phyloP scores from a whole-genome alignment of 2,888 invertebrate genomes.

The Aquatica leii region DNA sequence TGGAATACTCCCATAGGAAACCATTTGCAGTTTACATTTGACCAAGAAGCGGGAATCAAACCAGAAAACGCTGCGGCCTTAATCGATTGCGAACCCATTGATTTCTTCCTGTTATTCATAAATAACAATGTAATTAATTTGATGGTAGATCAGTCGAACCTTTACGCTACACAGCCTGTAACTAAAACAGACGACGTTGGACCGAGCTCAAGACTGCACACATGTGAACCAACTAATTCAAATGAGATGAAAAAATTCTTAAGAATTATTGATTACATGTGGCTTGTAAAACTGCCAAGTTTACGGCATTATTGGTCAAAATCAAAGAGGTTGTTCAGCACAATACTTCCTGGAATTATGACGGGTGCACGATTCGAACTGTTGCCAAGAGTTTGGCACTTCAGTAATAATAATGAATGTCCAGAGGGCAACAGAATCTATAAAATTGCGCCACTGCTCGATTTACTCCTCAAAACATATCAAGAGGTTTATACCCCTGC shows the following conservation, averaged over 20 bases:
- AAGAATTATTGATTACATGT: neutral
- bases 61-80: too few relatives aligned
- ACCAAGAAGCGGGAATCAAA: too few relatives aligned
- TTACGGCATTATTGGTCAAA: slow-evolving; percentile 1
- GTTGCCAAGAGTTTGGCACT: too few relatives aligned
- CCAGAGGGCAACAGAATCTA: too few relatives aligned
- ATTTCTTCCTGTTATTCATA: neutral
- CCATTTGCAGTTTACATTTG: neutral
- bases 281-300: slow-evolving; percentile 3
- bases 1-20: slow-evolving; percentile 4
- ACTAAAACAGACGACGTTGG: neutral
- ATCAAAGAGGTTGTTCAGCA: neutral
- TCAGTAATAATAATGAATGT: too few relatives aligned
- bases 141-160: slow-evolving; percentile 4
- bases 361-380: too few relatives aligned
- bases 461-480: too few relatives aligned
- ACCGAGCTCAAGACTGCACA: neutral
- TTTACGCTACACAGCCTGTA: neutral
- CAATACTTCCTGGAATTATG: neutral
- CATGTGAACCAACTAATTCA: slow-evolving; percentile 1
- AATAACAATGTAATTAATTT: slow-evolving; percentile 2
- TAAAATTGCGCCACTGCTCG: too few relatives aligned
- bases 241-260: slow-evolving; percentile 4
- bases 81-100: too few relatives aligned
- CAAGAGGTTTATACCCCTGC: too few relatives aligned